These are phyloP conservation scores for Anguilla pacifica DNA, from an alignment of 2,797 vertebrate genomes.

Conservation along the genomic window DNA sequence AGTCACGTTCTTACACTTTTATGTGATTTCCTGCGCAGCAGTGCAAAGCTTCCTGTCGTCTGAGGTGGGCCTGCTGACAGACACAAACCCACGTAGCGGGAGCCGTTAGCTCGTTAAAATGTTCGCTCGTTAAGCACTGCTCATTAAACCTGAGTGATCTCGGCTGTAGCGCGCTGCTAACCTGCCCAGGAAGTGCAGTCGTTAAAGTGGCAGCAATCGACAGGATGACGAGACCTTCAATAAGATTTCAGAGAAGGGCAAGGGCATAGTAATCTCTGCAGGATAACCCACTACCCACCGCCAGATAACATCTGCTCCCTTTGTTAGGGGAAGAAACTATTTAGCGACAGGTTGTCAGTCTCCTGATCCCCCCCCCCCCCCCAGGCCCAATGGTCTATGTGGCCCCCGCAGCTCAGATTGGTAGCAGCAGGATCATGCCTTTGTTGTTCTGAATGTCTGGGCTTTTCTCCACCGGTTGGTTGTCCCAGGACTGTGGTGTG, in stretches of 20 bases:
- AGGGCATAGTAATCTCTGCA: not conserved
- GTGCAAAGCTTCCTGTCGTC: not conserved
- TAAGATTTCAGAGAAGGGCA: not conserved
- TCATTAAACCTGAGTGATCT: not conserved
- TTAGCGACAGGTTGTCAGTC: not conserved
- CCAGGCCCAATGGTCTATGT: not conserved
- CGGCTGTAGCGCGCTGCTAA: not conserved
- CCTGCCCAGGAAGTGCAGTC: not conserved
- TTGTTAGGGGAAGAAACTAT: not conserved
- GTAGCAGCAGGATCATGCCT: not conserved
- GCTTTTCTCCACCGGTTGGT: not conserved
- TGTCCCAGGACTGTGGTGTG: not conserved
- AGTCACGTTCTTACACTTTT: not conserved
- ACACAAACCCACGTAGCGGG: too few species aligned
- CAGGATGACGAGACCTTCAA: conserved; percentile 6
- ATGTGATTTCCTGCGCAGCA: not conserved
- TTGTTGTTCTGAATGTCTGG: not conserved
- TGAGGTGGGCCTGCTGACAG: not conserved
- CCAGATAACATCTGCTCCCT: not conserved
- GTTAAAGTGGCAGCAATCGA: not conserved
- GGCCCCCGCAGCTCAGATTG: not conserved
- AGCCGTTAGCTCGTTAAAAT: not conserved
- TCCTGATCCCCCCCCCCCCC: too few species aligned
- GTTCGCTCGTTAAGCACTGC: not conserved
- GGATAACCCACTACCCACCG: conserved; percentile 15